Conservation (phyloP, 2,113 vertebrate species). For the Perognathus longimembris region DNA sequence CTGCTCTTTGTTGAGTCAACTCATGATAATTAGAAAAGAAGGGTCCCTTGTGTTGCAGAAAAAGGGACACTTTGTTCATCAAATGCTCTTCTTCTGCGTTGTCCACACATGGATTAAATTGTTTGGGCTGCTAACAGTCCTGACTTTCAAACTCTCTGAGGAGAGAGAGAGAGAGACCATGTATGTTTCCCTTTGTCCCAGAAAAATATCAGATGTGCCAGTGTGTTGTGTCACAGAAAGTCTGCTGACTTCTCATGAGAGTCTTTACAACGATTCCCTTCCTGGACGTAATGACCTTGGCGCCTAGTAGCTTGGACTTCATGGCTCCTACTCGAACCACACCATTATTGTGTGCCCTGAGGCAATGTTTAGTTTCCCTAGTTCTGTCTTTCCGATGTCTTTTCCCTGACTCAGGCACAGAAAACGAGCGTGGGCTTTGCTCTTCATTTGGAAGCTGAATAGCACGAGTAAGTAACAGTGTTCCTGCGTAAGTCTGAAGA, state of each 20-base stretch:
- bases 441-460: neutral
- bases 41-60: conserved; percentile 42
- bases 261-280: neutral
- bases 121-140: too few species aligned
- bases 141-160: too few species aligned
- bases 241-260: conserved; percentile 13
- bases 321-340: neutral
- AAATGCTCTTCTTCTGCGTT: conserved; percentile 5
- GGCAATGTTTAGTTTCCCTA: neutral
- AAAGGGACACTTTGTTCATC: conserved; percentile 62
- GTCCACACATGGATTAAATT: neutral
- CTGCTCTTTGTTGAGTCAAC: neutral
- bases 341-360: neutral
- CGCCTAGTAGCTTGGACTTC: neutral
- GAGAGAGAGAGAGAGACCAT: neutral
- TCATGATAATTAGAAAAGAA: conserved; percentile 55
- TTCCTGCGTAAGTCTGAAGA: neutral
- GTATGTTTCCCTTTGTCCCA: neutral
- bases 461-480: neutral
- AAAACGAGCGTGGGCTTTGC: neutral
- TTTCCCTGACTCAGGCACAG: neutral
- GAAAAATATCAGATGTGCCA: neutral
- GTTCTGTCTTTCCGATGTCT: neutral
- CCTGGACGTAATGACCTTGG: neutral
- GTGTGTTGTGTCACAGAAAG: neutral